Evolutionary conservation across 2,113 vertebrate genomes (phyloP).

Genomic region (Heterotilapia buettikoferi): DNA sequence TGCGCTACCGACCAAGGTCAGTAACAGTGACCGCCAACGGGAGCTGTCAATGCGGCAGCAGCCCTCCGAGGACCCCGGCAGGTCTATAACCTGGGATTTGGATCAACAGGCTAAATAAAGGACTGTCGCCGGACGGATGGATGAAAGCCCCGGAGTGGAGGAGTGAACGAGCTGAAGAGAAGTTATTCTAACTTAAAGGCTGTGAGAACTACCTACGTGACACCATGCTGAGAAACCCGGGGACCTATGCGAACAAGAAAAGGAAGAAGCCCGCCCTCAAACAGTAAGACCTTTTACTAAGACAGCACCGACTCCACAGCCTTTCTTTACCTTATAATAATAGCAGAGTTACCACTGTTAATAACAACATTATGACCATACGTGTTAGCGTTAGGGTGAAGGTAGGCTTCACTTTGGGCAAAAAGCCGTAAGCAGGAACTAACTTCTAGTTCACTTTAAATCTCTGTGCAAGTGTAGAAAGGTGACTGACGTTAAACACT

Average conservation of each 20-base stretch:
- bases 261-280: slow-evolving; percentile 76
- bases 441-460: background rate
- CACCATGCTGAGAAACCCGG: slow-evolving; percentile 65
- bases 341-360: background rate
- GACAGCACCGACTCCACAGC: background rate
- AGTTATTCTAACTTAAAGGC: background rate
- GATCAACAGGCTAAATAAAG: background rate
- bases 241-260: slow-evolving; percentile 72
- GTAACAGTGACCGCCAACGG: background rate
- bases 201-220: background rate
- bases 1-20: slow-evolving; percentile 30
- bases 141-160: background rate
- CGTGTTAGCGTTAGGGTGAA: background rate
- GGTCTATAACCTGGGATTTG: background rate
- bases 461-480: background rate
- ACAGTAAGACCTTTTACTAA: slow-evolving; percentile 50
- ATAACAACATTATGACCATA: background rate
- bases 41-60: background rate
- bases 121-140: background rate
- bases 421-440: background rate
- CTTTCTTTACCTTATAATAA: background rate
- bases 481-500: background rate
- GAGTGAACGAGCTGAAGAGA: background rate
- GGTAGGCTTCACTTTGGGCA: background rate
- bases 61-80: background rate